Percentiles rank a stretch among this genome's conserved stretches.
Evolutionary conservation across 1,140 invertebrate genomes (phyloP).

Genomic region (Sinella curviseta): DNA sequence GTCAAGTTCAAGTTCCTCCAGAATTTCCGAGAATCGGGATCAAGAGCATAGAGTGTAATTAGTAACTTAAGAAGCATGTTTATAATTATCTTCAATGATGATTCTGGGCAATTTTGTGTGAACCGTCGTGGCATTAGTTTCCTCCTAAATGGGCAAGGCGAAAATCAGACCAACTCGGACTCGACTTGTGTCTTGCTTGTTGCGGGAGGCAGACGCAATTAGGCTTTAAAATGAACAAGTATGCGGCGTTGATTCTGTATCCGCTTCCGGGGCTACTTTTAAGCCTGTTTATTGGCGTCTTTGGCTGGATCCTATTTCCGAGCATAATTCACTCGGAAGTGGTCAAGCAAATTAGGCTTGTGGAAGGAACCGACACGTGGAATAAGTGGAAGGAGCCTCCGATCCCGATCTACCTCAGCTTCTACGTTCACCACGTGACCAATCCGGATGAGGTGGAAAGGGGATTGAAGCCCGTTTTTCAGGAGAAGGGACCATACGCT

Average conservation of each 20-base stretch:
- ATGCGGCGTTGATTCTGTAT: background rate
- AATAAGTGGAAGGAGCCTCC: slow-evolving; percentile 55
- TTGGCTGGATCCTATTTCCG: background rate
- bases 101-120: too few species aligned
- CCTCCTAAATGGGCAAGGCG: too few species aligned
- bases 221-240: too few species aligned
- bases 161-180: too few species aligned
- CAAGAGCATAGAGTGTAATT: too few species aligned
- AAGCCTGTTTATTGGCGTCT: background rate
- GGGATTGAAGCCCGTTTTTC: slow-evolving; percentile 55
- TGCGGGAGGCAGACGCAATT: too few species aligned
- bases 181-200: too few species aligned
- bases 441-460: slow-evolving; percentile 55
- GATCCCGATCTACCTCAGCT: slow-evolving; percentile 57
- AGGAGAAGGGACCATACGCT: slow-evolving; percentile 58
- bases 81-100: too few species aligned
- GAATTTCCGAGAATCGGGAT: too few species aligned
- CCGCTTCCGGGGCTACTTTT: background rate
- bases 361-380: slow-evolving; percentile 24
- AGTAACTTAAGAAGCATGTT: too few species aligned
- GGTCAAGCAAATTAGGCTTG: slow-evolving; percentile 18
- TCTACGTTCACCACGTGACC: slow-evolving; percentile 57
- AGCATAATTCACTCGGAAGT: background rate
- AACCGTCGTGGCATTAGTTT: too few species aligned
- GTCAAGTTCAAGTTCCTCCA: too few species aligned